A percentile compares a stretch with the other conserved stretches of the same genome.
Evolutionary conservation across 2,113 vertebrate species (phyloP).

Genomic region (Indri indri): DNA sequence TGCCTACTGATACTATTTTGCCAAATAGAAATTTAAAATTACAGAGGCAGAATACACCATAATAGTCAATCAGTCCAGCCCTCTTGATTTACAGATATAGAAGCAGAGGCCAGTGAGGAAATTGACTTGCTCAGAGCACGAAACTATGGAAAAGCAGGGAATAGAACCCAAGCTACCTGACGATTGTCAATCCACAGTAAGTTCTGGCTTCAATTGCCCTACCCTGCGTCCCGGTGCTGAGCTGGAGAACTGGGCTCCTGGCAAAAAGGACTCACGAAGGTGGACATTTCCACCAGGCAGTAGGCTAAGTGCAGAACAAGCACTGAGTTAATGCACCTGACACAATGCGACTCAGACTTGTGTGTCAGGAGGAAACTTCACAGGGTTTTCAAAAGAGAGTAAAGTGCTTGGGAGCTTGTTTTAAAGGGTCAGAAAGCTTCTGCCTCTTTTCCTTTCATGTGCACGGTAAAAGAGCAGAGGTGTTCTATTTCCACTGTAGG

Average conservation of each 20-base stretch:
- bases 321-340: background rate
- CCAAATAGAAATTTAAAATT: background rate
- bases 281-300: background rate
- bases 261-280: background rate
- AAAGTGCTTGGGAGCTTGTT: slow-evolving; percentile 13
- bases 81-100: background rate
- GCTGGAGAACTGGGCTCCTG: background rate
- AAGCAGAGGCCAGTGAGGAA: background rate
- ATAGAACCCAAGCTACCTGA: background rate
- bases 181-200: background rate
- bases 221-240: background rate
- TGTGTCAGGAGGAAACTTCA: background rate
- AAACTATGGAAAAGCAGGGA: background rate
- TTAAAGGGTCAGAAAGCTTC: slow-evolving; percentile 38
- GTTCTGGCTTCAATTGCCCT: background rate
- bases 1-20: background rate
- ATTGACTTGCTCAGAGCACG: background rate
- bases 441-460: slow-evolving; percentile 36
- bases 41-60: background rate
- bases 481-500: background rate
- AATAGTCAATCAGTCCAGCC: background rate
- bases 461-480: background rate
- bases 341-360: background rate
- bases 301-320: background rate
- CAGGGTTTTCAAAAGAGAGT: background rate